phyloP scores from a whole-genome alignment of 2,113 vertebrate species.

The Anthoscopus minutus region DNA sequence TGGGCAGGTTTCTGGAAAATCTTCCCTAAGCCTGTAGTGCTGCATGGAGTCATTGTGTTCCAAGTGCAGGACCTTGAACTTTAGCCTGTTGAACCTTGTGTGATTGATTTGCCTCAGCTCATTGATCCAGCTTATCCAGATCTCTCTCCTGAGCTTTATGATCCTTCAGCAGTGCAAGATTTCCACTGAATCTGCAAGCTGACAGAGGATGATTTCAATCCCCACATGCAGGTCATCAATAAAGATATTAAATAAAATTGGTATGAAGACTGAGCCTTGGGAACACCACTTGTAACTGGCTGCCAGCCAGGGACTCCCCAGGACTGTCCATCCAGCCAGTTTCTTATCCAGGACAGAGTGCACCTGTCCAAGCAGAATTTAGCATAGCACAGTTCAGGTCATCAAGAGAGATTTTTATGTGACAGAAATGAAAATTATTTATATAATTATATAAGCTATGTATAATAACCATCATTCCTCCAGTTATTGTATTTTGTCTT shows the following conservation, averaged over 20 bases:
- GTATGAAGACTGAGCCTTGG: neutral
- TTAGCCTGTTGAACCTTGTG: neutral
- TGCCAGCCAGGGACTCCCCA: fast-evolving
- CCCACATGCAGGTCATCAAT: too few relatives aligned
- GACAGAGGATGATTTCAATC: neutral
- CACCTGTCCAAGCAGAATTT: neutral
- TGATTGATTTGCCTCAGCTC: neutral
- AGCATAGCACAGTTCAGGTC: neutral
- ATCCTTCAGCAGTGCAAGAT: neutral
- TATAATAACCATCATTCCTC: neutral
- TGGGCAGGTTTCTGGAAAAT: neutral
- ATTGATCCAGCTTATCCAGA: neutral
- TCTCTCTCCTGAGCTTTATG: neutral
- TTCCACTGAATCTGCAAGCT: neutral
- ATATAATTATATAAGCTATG: neutral
- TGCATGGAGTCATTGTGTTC: neutral
- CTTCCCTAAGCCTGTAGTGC: neutral
- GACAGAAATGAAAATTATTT: neutral
- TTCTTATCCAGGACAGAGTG: neutral
- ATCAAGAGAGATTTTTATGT: neutral
- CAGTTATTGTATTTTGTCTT: neutral
- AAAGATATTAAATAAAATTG: neutral
- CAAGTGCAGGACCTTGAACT: neutral
- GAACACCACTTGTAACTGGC: neutral
- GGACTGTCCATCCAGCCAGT: neutral